Evolutionary conservation across 2,797 vertebrate species (phyloP), one percentile per base, ranked within the genome.

Genomic region (Rhadinocentrus ornatus): DNA sequence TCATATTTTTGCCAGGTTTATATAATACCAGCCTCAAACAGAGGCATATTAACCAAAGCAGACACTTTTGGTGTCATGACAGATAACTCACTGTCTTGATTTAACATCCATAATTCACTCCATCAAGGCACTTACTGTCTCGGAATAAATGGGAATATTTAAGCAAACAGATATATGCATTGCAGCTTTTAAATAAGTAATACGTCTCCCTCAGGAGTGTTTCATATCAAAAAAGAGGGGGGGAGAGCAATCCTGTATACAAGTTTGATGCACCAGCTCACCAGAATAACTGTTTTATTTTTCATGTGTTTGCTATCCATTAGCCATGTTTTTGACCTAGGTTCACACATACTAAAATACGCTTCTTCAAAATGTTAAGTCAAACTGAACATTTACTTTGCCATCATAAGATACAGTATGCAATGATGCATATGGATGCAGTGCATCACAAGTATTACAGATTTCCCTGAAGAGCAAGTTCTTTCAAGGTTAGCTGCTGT

Each of bases 141-240:
- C 74, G 74, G 83, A 93, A 93, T 92, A 88, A 92, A 93, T 89
- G 92, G 86, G 90, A 93, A 94, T 94, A 93, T 93, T 93, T 91
- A 93, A 93, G 85, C 85, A 90, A 92, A 93, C 91, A 90, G 85
- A 93, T 91, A 92, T 91, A 92, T 89, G 84, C 86, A 89, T 88
- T 85, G 87, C 92, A 91, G 85, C 77, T 67, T 89, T 90, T 95
- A 90, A 94, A 94, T 94, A 92, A 93, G 89, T 94, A 90, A 94
- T 91, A 88, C 34, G 69, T 54, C 73, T 76, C 29, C 55, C 15
- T 90, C 88, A 89, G 86, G 78, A 86, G 88, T 87, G 90, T 86
- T 90, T 77, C 81, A 78, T 62, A 88, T 88, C 74, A 75, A 65
- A 78, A 84, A 87, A 90, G 81, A 55, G 35, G 39, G 27, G 27